These are phyloP conservation scores for Erinaceus europaeus DNA, from an alignment of 2,113 vertebrate genomes.

Conservation along the genomic window DNA sequence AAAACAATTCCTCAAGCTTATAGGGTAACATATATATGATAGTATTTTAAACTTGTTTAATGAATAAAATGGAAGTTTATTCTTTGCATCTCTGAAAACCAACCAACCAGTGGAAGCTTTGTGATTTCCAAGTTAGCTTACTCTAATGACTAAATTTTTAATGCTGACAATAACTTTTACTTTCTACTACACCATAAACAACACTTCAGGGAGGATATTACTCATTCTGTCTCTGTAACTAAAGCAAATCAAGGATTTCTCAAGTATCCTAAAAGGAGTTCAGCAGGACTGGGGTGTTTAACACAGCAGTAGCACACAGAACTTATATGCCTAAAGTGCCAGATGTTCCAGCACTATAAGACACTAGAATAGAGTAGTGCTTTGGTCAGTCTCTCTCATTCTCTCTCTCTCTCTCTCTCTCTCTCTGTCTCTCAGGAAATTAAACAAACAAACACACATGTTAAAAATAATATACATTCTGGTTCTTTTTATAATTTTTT, in stretches of 20 bases:
- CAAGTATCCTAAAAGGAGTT: neutral
- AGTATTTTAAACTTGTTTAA: neutral
- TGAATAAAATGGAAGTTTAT: neutral
- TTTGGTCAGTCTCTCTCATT: too few species aligned
- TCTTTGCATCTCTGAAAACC: neutral
- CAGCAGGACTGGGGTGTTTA: too few species aligned
- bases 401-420: too few species aligned
- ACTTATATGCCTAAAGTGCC: too few species aligned
- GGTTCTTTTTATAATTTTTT: too few species aligned
- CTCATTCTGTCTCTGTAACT: neutral
- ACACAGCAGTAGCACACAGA: too few species aligned
- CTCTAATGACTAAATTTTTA: neutral
- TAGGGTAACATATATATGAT: neutral
- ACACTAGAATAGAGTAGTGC: too few species aligned
- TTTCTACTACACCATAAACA: neutral
- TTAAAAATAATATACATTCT: too few species aligned
- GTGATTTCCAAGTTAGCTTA: too few species aligned
- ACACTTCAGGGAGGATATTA: neutral
- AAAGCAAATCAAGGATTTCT: neutral
- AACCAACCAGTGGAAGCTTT: neutral
- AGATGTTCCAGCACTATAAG: too few species aligned
- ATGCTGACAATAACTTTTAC: neutral
- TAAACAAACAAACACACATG: too few species aligned
- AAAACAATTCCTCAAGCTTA: neutral
- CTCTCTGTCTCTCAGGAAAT: too few species aligned